These are phyloP conservation scores for Cyprinodon diabolis DNA, from an alignment of 2,797 vertebrate genomes.

Conservation along the genomic window DNA sequence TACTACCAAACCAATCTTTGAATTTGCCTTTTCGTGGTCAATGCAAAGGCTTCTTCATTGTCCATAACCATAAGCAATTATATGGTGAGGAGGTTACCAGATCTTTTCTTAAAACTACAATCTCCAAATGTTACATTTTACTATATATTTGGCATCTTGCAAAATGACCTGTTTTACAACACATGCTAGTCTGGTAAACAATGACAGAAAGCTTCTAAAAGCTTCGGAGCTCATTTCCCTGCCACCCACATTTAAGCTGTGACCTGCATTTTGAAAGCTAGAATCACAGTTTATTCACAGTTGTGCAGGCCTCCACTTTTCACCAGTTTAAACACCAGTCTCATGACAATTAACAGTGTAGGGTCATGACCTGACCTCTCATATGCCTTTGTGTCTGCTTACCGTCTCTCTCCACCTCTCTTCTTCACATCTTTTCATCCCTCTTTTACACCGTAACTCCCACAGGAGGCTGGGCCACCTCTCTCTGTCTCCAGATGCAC, in stretches of 20 bases:
- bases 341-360: conserved; percentile 73
- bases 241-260: conserved; percentile 24
- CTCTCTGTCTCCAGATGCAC: conserved; percentile 28
- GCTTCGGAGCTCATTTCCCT: conserved; percentile 23
- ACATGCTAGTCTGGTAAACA: conserved; percentile 17
- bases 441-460: conserved; percentile 63
- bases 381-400: conserved; percentile 68
- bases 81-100: background rate
- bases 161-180: conserved; percentile 14
- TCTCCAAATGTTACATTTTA: background rate
- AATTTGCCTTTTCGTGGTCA: background rate
- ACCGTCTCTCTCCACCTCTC: conserved; percentile 38
- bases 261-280: conserved; percentile 38
- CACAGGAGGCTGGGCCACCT: conserved; percentile 42
- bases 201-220: background rate
- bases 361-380: conserved; percentile 76
- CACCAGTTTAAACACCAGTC: conserved; percentile 71
- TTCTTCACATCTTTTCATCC: conserved; percentile 51
- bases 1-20: background rate
- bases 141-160: background rate
- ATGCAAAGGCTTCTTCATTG: background rate
- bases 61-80: background rate
- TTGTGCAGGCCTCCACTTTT: conserved; percentile 35
- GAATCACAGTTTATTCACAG: conserved; percentile 57
- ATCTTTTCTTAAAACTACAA: background rate